phyloP scores from a whole-genome alignment of 2,888 invertebrate genomes.

The Chloroclystis v-ata region DNA sequence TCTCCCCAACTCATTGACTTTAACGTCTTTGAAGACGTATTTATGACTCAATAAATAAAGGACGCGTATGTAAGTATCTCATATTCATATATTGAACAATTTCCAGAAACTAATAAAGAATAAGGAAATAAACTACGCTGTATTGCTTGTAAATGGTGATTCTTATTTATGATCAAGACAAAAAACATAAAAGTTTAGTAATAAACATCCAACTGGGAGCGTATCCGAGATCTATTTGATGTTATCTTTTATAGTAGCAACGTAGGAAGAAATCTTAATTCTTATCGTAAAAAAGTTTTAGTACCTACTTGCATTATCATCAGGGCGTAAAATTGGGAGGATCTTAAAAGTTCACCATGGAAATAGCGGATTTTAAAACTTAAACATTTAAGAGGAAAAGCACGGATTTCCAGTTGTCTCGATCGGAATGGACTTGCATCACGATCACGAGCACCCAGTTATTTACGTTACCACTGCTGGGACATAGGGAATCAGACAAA shows the following conservation, averaged over 20 bases:
- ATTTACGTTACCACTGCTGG: no score
- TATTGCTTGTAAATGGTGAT: constrained; percentile 5
- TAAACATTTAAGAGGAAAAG: no score
- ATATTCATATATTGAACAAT: not conserved
- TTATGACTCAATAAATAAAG: not conserved
- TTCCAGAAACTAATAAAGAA: not conserved
- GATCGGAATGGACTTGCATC: no score
- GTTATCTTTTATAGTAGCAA: constrained; percentile 17
- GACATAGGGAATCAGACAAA: no score
- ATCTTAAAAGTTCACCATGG: not conserved
- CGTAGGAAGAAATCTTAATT: constrained; percentile 20
- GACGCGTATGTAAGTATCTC: not conserved
- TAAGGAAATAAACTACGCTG: constrained; percentile 4
- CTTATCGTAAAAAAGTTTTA: constrained; percentile 16
- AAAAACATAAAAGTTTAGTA: constrained; percentile 16
- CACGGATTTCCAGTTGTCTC: no score
- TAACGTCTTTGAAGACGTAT: not conserved
- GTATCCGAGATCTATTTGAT: constrained; percentile 18
- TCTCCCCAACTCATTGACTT: no score
- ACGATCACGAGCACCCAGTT: no score
- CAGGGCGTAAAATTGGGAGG: not conserved
- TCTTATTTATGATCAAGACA: constrained; percentile 3
- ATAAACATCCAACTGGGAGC: constrained; percentile 15
- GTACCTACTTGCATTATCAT: not conserved
- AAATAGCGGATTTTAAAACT: no score